A percentile compares a stretch with the other conserved stretches of the same genome.
Conservation (phyloP, 1,140 invertebrate species). For the Archegozetes longisetosus region DNA sequence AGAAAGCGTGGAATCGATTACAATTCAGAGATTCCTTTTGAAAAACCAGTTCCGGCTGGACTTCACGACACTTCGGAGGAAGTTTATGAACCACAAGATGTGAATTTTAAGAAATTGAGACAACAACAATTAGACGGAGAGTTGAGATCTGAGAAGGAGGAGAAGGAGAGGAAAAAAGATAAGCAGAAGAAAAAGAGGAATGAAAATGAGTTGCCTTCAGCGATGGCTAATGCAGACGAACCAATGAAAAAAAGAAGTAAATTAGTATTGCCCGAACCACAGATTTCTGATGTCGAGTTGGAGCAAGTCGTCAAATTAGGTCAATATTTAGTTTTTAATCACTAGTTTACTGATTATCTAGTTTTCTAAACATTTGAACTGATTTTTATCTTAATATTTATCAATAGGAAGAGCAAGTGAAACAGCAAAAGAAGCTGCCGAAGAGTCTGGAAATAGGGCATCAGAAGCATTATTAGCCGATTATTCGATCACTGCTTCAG, state of each 20-base stretch:
- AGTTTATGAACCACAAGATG: slow-evolving; percentile 63
- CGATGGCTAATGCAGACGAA: slow-evolving; percentile 68
- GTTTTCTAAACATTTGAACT: too few relatives aligned
- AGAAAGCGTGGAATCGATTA: slow-evolving; percentile 81
- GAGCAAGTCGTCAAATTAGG: slow-evolving; percentile 84
- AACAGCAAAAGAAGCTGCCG: slow-evolving; percentile 73
- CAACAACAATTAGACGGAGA: slow-evolving; percentile 90
- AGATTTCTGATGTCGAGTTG: slow-evolving; percentile 69
- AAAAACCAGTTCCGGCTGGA: slow-evolving; percentile 73
- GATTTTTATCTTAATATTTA: too few relatives aligned
- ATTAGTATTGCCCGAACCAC: slow-evolving; percentile 84
- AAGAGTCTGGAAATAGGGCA: slow-evolving; percentile 57
- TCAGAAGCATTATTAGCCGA: slow-evolving; percentile 78
- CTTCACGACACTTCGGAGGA: slow-evolving; percentile 90
- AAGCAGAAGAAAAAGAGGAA: slow-evolving; percentile 78
- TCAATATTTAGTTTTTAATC: too few relatives aligned
- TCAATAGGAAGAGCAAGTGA: slow-evolving; percentile 89
- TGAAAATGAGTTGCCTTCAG: slow-evolving; percentile 86
- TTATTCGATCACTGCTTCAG: slow-evolving; percentile 61
- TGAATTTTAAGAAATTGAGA: slow-evolving; percentile 70
- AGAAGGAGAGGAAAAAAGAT: slow-evolving; percentile 69
- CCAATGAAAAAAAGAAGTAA: slow-evolving; percentile 86
- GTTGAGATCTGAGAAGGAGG: slow-evolving; percentile 69
- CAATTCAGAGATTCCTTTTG: slow-evolving; percentile 94
- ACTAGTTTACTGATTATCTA: too few relatives aligned